Evolutionary conservation across 2,113 vertebrate genomes (phyloP).

Genomic region (Athene noctua): DNA sequence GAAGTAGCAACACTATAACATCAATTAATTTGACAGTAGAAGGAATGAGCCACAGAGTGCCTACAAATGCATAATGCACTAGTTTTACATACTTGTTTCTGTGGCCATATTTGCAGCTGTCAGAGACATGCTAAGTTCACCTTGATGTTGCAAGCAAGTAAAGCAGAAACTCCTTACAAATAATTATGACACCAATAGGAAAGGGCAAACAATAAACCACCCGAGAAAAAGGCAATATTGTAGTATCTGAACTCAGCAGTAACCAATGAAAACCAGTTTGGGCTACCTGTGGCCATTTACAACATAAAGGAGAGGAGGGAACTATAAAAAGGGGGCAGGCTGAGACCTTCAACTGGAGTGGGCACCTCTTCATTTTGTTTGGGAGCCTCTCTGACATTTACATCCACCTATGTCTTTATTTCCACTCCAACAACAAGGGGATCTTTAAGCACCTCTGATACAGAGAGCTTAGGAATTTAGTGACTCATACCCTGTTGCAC

Average conservation of each 20-base stretch:
- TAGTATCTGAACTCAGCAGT: neutral
- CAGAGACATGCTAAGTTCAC: neutral
- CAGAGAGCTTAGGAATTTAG: neutral
- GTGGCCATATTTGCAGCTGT: neutral
- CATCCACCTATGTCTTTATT: neutral
- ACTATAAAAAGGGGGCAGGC: neutral
- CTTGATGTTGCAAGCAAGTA: neutral
- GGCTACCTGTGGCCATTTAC: neutral
- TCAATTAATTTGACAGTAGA: neutral
- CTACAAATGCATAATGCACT: neutral
- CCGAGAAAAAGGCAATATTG: neutral
- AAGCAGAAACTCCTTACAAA: neutral
- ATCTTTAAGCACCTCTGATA: neutral
- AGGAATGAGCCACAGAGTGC: neutral
- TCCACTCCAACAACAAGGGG: neutral
- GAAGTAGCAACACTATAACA: neutral
- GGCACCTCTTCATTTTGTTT: neutral
- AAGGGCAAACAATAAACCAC: neutral
- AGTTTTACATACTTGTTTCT: neutral
- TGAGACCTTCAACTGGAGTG: neutral
- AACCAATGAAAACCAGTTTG: neutral
- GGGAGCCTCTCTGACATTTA: neutral
- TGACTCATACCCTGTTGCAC: neutral
- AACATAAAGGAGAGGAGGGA: neutral
- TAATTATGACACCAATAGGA: neutral